Conservation (phyloP, 2,113 vertebrate genomes). For the Lichenostomus cassidix region DNA sequence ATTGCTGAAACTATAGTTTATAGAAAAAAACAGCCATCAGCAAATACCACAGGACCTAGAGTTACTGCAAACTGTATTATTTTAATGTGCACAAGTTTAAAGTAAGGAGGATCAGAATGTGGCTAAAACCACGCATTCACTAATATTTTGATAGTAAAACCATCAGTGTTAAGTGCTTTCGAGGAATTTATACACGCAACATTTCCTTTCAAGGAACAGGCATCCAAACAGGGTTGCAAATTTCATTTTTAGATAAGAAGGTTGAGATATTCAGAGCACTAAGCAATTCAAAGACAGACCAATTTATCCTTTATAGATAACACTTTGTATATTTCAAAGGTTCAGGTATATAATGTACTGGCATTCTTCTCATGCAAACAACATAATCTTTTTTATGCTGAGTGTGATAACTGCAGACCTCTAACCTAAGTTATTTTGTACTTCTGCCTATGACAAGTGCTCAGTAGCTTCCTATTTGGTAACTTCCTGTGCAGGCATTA, state of each 20-base stretch:
- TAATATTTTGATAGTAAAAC: conserved; percentile 18
- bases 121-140: neutral
- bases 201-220: conserved; percentile 10
- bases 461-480: neutral
- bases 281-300: conserved; percentile 7
- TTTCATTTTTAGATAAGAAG: conserved; percentile 40
- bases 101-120: neutral
- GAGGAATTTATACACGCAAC: neutral
- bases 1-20: conserved; percentile 40
- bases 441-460: neutral
- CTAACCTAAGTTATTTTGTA: conserved; percentile 22
- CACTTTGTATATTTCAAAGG: conserved; percentile 3
- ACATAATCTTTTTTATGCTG: conserved; percentile 1
- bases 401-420: neutral
- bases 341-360: neutral
- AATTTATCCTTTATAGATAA: conserved; percentile 44
- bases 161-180: neutral
- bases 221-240: neutral
- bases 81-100: neutral
- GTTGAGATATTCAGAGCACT: conserved; percentile 27
- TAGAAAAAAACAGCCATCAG: neutral
- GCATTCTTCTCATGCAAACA: conserved; percentile 20
- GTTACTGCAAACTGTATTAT: neutral
- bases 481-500: neutral
- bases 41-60: neutral